Evolutionary conservation across 2,113 vertebrate species (phyloP).

Genomic region (Entomyzon cyanotis): DNA sequence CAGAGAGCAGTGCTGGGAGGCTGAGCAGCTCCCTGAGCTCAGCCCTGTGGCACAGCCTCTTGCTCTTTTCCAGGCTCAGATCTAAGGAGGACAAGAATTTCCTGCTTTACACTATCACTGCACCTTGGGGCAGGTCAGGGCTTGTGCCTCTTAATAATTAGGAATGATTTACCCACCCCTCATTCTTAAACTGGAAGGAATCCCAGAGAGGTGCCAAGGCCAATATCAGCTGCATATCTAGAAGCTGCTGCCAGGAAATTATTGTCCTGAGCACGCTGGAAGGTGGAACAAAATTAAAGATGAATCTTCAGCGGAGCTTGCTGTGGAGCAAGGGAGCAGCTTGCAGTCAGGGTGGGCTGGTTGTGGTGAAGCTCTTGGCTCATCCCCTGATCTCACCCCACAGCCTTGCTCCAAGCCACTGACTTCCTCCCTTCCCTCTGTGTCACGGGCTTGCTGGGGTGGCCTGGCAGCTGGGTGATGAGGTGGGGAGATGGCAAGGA

Average conservation of each 20-base stretch:
- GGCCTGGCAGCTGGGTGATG: not conserved
- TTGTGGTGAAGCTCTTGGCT: not conserved
- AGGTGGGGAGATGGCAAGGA: not conserved
- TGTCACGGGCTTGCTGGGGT: not conserved
- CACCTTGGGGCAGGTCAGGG: not conserved
- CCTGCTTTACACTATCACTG: rapidly evolving
- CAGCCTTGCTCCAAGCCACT: not conserved
- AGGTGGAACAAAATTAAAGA: not conserved
- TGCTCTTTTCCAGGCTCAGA: not conserved
- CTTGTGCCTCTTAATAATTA: not conserved
- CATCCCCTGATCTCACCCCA: not conserved
- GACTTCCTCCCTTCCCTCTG: not conserved
- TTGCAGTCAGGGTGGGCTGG: not conserved
- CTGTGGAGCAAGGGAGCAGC: not conserved
- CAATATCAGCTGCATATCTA: not conserved
- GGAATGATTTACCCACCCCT: not conserved
- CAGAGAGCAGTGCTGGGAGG: not conserved
- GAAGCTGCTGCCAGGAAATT: not conserved
- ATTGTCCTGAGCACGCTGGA: not conserved
- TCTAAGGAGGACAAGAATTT: not conserved
- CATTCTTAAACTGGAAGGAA: not conserved
- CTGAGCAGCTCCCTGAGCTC: not conserved
- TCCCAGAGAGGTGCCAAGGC: not conserved
- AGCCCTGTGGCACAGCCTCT: not conserved
- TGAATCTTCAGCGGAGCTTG: not conserved